A percentile compares a stretch with the other conserved stretches of the same genome.
phyloP scores from a whole-genome alignment of 2,113 vertebrate genomes.

The Anhinga anhinga region DNA sequence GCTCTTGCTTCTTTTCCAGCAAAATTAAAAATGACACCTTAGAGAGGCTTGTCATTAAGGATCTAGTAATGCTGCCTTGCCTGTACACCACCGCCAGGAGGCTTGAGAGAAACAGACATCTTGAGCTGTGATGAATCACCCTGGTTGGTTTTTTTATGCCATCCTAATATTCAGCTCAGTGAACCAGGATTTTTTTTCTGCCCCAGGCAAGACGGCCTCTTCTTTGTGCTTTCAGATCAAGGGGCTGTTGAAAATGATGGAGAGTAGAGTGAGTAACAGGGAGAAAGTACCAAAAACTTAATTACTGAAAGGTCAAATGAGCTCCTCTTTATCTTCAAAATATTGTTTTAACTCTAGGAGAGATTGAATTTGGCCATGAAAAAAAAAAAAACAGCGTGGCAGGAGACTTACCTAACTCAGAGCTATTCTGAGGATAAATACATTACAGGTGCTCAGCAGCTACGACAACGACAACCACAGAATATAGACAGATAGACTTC shows the following conservation, averaged over 20 bases:
- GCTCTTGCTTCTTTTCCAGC: neutral
- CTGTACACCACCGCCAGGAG: neutral
- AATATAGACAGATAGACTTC: neutral
- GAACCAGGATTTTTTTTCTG: constrained; percentile 55
- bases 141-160: neutral
- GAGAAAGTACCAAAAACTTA: constrained; percentile 26
- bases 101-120: neutral
- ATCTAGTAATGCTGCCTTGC: neutral
- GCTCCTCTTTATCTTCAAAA: neutral
- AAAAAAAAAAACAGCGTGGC: neutral
- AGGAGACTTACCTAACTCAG: neutral
- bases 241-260: neutral
- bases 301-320: constrained; percentile 37
- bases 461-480: rapidly evolving
- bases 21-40: neutral
- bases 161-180: constrained; percentile 7
- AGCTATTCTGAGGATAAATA: neutral
- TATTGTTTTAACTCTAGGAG: neutral
- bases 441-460: neutral
- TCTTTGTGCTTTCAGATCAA: constrained; percentile 12
- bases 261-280: neutral
- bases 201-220: constrained; percentile 1
- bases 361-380: neutral
- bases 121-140: constrained; percentile 26
- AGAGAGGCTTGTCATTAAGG: neutral